A percentile compares a stretch with the other conserved stretches of the same genome.
These are phyloP conservation scores for Eledona agricola DNA, from an alignment of 2,888 invertebrate species.

Conservation along the genomic window DNA sequence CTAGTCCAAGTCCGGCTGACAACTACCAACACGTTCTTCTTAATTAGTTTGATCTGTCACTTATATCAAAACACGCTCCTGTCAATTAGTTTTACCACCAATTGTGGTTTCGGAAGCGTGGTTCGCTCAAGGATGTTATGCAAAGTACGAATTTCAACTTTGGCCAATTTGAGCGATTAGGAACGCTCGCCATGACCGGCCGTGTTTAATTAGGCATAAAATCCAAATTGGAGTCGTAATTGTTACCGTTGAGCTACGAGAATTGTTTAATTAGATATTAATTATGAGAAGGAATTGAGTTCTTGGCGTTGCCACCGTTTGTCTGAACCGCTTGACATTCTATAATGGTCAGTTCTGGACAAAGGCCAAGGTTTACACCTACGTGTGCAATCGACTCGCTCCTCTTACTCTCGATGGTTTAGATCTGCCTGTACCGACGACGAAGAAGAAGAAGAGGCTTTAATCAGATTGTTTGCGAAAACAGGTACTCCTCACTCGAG, in stretches of 20 bases:
- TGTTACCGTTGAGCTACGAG: conserved; percentile 2
- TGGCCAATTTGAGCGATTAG: conserved; percentile 10
- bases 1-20: too few species aligned
- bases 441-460: conserved; percentile 2
- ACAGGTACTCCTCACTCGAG: not conserved
- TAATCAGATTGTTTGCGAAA: conserved; percentile 5
- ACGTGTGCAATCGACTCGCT: conserved; percentile 29
- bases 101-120: too few species aligned
- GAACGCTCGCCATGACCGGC: conserved; percentile 6
- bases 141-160: too few species aligned
- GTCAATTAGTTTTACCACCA: too few species aligned
- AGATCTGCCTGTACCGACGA: conserved; percentile 22
- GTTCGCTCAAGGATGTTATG: too few species aligned
- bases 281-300: conserved; percentile 29
- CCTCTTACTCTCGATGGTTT: conserved; percentile 24
- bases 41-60: too few species aligned
- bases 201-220: conserved; percentile 14
- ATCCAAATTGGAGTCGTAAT: too few species aligned
- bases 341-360: conserved; percentile 43
- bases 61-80: too few species aligned
- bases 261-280: conserved; percentile 29
- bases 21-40: too few species aligned
- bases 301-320: conserved; percentile 30
- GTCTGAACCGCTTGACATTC: conserved; percentile 29
- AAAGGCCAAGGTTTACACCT: conserved; percentile 50